A percentile compares a stretch with the other conserved stretches of the same genome.
Evolutionary conservation across 2,113 vertebrate species (phyloP).

Genomic region (Lasiurus borealis): DNA sequence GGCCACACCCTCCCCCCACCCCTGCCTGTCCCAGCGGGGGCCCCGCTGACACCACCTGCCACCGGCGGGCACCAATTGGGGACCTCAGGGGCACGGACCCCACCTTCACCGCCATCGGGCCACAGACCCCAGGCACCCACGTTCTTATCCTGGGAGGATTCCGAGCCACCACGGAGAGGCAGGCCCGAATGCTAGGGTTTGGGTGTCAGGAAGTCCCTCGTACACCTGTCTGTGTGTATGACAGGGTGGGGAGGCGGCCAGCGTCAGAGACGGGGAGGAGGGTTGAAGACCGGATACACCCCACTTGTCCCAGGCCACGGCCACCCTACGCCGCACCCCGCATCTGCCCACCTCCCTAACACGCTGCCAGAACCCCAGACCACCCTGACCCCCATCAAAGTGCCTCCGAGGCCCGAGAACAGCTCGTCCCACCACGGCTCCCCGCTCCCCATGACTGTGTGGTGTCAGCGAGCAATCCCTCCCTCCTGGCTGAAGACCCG

Average conservation of each 20-base stretch:
- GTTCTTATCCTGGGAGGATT: no score
- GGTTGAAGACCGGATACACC: no score
- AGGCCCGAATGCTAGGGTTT: neutral
- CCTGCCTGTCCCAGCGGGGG: neutral
- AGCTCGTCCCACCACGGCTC: neutral
- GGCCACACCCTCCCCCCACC: neutral
- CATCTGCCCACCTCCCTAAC: neutral
- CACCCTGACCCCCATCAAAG: neutral
- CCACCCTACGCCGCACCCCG: rapidly evolving
- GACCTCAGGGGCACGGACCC: neutral
- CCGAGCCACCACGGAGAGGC: neutral
- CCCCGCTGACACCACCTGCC: neutral
- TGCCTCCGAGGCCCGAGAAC: rapidly evolving
- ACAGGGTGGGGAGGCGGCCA: neutral
- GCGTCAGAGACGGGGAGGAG: no score
- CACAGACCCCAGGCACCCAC: neutral
- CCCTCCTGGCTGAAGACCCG: neutral
- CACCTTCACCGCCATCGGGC: neutral
- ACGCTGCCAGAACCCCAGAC: neutral
- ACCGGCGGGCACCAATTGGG: neutral
- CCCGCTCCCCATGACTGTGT: neutral
- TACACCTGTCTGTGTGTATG: neutral
- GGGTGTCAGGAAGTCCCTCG: neutral
- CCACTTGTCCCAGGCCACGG: no score
- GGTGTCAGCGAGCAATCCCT: neutral